These are phyloP conservation scores for Chloroceryle amazona DNA, from an alignment of 2,797 vertebrate genomes.

Conservation along the genomic window DNA sequence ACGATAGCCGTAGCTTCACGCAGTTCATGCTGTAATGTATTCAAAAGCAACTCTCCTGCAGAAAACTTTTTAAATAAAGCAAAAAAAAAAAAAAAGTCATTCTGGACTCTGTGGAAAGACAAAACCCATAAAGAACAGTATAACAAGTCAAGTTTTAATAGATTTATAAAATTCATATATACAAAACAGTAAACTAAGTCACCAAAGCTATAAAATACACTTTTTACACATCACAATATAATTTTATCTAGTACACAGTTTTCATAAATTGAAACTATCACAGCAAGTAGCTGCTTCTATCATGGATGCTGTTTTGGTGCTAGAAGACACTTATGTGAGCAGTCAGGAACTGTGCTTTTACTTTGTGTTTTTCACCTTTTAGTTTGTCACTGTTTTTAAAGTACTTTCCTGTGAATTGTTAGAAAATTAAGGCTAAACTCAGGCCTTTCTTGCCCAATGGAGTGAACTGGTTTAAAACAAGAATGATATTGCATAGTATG, in stretches of 20 bases:
- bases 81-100: not conserved
- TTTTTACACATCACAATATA: constrained; percentile 73
- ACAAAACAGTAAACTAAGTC: constrained; percentile 81
- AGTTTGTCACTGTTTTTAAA: constrained; percentile 15
- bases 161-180: constrained; percentile 86
- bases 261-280: constrained; percentile 61
- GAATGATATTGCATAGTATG: constrained; percentile 43
- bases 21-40: not conserved
- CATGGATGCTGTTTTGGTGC: constrained; percentile 55
- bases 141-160: constrained; percentile 80
- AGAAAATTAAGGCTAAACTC: constrained; percentile 57
- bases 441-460: constrained; percentile 20
- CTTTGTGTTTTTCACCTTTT: constrained; percentile 36
- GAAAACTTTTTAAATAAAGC: not conserved
- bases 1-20: not conserved
- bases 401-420: constrained; percentile 34
- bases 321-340: constrained; percentile 41
- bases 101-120: not conserved
- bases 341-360: constrained; percentile 32
- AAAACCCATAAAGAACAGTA: constrained; percentile 12
- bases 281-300: constrained; percentile 72
- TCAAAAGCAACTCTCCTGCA: not conserved
- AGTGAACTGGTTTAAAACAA: constrained; percentile 42
- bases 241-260: constrained; percentile 67
- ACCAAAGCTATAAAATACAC: constrained; percentile 72